A percentile compares a stretch with the other conserved stretches of the same genome.
phyloP scores from a whole-genome alignment of 1,140 invertebrate genomes.

The Zaprionus africanus region DNA sequence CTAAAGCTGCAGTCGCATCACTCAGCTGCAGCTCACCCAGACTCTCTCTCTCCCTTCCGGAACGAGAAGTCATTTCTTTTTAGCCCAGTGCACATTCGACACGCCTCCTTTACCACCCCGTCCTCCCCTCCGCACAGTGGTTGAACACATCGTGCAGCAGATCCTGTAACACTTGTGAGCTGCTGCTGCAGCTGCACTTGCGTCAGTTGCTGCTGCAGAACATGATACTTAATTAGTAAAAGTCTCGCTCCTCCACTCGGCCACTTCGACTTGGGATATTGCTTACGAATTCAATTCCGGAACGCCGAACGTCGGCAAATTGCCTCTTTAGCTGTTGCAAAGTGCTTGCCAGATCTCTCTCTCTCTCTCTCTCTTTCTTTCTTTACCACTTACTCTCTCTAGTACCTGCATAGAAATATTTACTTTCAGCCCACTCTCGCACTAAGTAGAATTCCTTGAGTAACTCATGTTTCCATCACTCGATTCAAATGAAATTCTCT shows the following conservation, averaged over 20 bases:
- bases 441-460: background rate
- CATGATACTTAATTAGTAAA: conserved; percentile 27
- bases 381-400: background rate
- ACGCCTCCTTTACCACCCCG: background rate
- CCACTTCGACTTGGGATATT: background rate
- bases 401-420: conserved; percentile 3
- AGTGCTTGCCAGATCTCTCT: background rate
- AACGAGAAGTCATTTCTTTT: conserved; percentile 81
- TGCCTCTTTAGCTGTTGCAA: background rate
- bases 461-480: background rate
- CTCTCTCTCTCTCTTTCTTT: background rate
- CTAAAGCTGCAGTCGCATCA: conserved; percentile 21
- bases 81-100: conserved; percentile 51
- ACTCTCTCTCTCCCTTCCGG: conserved; percentile 30
- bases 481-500: background rate
- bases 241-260: conserved; percentile 4
- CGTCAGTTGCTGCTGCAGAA: conserved; percentile 3
- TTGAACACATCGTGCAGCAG: background rate
- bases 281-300: conserved; percentile 11
- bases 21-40: conserved; percentile 6
- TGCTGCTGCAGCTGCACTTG: background rate
- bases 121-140: conserved; percentile 16
- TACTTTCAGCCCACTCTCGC: background rate
- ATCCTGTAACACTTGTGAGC: conserved; percentile 1
- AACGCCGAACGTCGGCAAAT: conserved; percentile 3